Conservation (phyloP, 2,888 invertebrate species). For the Diachrysia chrysitis region DNA sequence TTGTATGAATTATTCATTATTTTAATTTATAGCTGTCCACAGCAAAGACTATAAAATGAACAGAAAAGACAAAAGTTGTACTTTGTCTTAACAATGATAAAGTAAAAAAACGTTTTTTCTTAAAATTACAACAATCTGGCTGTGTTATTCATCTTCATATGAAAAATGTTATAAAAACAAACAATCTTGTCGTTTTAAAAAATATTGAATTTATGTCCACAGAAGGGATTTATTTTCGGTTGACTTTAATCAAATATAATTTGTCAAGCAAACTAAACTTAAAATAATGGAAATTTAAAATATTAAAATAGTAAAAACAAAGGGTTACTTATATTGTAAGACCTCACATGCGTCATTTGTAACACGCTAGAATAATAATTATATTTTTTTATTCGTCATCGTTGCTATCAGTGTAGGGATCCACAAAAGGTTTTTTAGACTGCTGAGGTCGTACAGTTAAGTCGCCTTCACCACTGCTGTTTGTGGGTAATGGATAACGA, state of each 20-base stretch:
- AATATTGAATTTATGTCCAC: slow-evolving; percentile 6
- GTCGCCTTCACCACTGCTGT: slow-evolving; percentile 15
- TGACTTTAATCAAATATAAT: no score
- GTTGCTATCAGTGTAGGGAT: slow-evolving; percentile 24
- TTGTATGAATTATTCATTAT: neutral
- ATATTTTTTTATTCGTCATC: slow-evolving; percentile 7
- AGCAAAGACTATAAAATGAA: neutral
- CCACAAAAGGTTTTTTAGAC: slow-evolving; percentile 17
- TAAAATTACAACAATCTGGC: no score
- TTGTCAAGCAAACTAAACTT: no score
- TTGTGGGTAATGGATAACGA: slow-evolving; percentile 1
- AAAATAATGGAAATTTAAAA: neutral
- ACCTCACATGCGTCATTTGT: slow-evolving; percentile 4
- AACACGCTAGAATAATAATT: neutral
- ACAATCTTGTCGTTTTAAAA: neutral
- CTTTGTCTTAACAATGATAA: no score
- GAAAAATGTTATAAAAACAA: no score
- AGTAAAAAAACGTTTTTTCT: no score
- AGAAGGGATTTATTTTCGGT: no score
- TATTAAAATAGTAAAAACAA: neutral
- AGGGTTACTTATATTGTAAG: slow-evolving; percentile 1
- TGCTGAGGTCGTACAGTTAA: slow-evolving; percentile 13
- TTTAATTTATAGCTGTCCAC: neutral
- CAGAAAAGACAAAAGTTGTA: no score
- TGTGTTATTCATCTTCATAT: no score